A percentile compares a stretch with the other conserved stretches of the same genome.
phyloP scores from a whole-genome alignment of 2,113 vertebrate genomes.

The Shinisaurus crocodilurus region DNA sequence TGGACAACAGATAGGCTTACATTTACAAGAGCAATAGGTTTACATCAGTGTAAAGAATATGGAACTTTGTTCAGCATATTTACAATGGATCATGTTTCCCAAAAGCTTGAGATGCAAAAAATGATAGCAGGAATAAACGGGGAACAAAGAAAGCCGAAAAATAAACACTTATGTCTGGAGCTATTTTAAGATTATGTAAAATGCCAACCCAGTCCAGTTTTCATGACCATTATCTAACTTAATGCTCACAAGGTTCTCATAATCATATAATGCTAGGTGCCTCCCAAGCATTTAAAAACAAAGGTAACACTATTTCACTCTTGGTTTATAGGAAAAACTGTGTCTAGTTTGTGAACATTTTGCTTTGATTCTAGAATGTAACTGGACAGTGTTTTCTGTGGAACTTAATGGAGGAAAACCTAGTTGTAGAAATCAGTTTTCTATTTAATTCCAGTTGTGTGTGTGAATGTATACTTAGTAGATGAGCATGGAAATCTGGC shows the following conservation, averaged over 20 bases:
- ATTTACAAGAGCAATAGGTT: slow-evolving; percentile 2
- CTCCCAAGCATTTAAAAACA: neutral
- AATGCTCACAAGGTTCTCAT: fast-evolving
- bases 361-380: slow-evolving; percentile 10
- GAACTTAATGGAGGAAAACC: fast-evolving
- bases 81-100: neutral
- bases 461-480: neutral
- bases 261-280: neutral
- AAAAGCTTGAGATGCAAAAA: neutral
- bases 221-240: neutral
- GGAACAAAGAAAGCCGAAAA: slow-evolving; percentile 14
- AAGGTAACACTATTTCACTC: neutral
- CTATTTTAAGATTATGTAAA: neutral
- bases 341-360: neutral
- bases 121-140: neutral
- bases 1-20: neutral
- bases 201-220: neutral
- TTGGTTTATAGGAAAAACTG: fast-evolving
- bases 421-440: neutral
- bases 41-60: neutral
- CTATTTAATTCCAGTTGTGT: neutral
- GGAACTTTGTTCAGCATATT: slow-evolving; percentile 16
- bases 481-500: neutral
- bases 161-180: neutral
- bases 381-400: neutral